Evolutionary conservation across 2,113 vertebrate genomes (phyloP).

Genomic region (Melospiza georgiana): DNA sequence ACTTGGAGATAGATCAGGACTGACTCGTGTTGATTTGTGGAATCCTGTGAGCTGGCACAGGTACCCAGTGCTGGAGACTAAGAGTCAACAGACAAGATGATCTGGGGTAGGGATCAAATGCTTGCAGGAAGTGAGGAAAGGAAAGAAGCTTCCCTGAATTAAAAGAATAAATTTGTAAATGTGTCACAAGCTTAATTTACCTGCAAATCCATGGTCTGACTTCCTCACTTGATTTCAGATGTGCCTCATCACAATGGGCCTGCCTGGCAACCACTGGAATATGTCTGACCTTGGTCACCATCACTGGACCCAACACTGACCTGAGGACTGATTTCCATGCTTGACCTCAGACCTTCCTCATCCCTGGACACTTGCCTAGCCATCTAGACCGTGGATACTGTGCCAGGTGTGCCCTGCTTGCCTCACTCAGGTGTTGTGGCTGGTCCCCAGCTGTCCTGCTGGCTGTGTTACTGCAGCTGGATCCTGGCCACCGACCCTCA

Average conservation of each 20-base stretch:
- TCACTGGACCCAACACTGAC: neutral
- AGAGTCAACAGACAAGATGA: neutral
- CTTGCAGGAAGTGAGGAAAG: neutral
- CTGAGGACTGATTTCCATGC: neutral
- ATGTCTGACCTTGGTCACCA: neutral
- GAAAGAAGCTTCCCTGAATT: neutral
- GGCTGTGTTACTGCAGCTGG: neutral
- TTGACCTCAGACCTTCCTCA: neutral
- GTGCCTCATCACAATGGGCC: neutral
- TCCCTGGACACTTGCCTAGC: neutral
- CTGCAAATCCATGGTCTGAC: neutral
- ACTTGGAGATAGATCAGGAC: neutral
- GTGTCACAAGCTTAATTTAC: neutral
- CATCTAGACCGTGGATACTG: neutral
- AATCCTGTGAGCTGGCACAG: neutral
- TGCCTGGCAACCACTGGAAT: neutral
- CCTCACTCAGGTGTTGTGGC: neutral
- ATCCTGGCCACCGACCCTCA: fast-evolving
- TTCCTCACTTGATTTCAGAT: neutral
- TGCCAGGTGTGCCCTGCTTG: neutral
- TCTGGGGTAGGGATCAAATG: neutral
- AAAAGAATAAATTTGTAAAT: neutral
- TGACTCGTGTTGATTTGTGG: neutral
- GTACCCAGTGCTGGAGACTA: neutral
- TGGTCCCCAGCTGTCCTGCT: neutral